Base-by-base conservation (phyloP, 2,888 invertebrate genomes). In the Siphlonurus alternatus region DNA sequence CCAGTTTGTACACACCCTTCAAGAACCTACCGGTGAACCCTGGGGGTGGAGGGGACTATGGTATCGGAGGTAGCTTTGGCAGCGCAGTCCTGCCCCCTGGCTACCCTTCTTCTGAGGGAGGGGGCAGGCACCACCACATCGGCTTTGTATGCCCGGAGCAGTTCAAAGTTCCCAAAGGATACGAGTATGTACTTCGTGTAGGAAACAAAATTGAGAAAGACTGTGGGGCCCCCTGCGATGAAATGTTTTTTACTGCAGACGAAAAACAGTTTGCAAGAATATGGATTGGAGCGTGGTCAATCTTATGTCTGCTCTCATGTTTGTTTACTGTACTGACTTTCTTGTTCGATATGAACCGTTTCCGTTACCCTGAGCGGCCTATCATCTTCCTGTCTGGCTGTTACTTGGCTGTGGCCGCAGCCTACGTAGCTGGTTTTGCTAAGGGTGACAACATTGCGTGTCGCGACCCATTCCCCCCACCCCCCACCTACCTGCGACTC, bases 361-460 rank as follows among this genome's bases (percentile, higher is more conserved):
- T 99, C 77, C 86, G 93, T 59, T 99, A 98, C 77, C 98, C 99
- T 15, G 98, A 99, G 76, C 83, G 97, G 69, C 96, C 98, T 1
- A 96, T 99, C 66, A 95, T 98, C 71, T 98, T 96, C 76, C 79
- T 99, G 65, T 94, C 97, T 20, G 87, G 95, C 2, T 98, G 98
- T 76, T 97, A 97, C 76, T 81, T 96, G 70, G 89, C 96, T 83
- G 92, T 97, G 59, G 93, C 96, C 20, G 79, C 92, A 68, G 92
- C 93, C 60, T 97, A 97, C 78, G 87, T 92, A 22, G 88, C 88
- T 68, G 91, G 92, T 3, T 88, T 90, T 78, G 81, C 87, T 69
- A 86, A 89, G 67, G 89, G 89, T 61, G 89, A 93, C 72, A 83
- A 83, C 65, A 86, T 93, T 59, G 83, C 92, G 65, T 93, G 93